These are phyloP conservation scores for Lanius ludovicianus DNA, from an alignment of 2,113 vertebrate species.

Conservation along the genomic window DNA sequence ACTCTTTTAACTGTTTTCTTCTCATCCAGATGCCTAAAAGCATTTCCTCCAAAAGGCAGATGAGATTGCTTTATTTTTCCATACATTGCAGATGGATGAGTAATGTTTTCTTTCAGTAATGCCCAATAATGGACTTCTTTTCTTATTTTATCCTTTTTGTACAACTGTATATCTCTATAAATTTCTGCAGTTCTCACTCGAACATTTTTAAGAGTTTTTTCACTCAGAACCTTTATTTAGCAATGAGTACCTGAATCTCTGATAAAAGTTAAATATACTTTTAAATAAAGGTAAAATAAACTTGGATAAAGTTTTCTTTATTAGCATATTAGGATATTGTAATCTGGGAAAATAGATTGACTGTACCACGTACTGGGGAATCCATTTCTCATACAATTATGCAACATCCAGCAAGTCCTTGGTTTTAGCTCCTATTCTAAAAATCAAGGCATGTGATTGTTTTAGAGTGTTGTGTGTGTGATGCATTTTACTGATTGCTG, in stretches of 20 bases:
- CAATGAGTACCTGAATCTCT: neutral
- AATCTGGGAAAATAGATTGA: neutral
- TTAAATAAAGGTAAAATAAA: neutral
- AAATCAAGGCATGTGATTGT: neutral
- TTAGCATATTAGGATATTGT: neutral
- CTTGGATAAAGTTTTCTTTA: neutral
- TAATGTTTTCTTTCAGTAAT: neutral
- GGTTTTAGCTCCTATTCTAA: neutral
- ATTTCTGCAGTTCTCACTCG: neutral
- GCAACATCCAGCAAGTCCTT: neutral
- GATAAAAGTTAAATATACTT: neutral
- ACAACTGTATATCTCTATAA: neutral
- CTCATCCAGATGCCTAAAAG: neutral
- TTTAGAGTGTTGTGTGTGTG: neutral
- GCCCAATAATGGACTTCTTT: neutral
- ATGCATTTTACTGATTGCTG: neutral
- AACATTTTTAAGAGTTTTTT: neutral
- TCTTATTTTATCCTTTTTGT: neutral
- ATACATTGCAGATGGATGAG: neutral
- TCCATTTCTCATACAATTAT: neutral
- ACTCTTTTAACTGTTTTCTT: neutral
- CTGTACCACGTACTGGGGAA: neutral
- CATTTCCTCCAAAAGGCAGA: neutral
- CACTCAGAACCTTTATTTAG: neutral
- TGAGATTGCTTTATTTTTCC: slow-evolving; percentile 12